phyloP scores from a whole-genome alignment of 2,113 vertebrate species.

The Lophura nycthemera region DNA sequence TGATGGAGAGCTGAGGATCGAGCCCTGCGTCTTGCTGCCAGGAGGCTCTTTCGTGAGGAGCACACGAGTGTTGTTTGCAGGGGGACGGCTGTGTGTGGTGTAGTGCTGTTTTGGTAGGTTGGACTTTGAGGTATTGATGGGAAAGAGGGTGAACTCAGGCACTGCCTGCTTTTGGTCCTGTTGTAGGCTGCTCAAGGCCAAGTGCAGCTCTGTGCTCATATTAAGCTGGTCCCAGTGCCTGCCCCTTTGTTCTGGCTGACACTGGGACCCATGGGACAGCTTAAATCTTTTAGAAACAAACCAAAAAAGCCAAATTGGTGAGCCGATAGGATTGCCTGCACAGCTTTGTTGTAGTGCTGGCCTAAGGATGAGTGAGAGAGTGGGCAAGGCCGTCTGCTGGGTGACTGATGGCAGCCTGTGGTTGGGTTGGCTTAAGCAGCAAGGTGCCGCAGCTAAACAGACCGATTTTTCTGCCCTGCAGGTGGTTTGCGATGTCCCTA shows the following conservation, averaged over 20 bases:
- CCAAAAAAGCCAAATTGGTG: background rate
- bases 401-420: background rate
- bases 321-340: background rate
- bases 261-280: background rate
- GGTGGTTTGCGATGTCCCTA: background rate
- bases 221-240: background rate
- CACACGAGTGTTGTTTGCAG: background rate
- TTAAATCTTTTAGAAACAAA: background rate
- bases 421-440: background rate
- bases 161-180: background rate
- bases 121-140: background rate
- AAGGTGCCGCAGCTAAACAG: background rate
- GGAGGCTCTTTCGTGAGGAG: background rate
- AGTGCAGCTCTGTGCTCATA: background rate
- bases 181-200: background rate
- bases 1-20: background rate
- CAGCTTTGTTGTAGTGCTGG: background rate
- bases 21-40: accelerated
- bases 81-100: background rate
- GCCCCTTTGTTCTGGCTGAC: background rate
- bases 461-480: background rate
- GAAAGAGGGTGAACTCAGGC: background rate
- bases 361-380: background rate
- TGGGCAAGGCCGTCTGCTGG: background rate
- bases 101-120: background rate